These are phyloP conservation scores for Corythoichthys haematopterus DNA, from an alignment of 2,113 vertebrate species.

Conservation along the genomic window DNA sequence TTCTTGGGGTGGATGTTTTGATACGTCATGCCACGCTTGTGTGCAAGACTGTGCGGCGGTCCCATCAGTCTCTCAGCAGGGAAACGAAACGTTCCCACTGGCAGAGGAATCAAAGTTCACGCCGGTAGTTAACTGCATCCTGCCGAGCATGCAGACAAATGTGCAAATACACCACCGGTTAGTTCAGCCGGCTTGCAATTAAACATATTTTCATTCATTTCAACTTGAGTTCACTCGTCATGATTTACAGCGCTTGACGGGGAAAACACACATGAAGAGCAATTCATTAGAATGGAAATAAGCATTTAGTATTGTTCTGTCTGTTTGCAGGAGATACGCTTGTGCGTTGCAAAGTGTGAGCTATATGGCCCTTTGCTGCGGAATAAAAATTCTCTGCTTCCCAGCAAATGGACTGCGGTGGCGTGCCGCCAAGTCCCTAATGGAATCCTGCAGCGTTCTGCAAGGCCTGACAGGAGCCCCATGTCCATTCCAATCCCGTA, in stretches of 20 bases:
- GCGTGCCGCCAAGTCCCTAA: conserved; percentile 67
- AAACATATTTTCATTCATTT: conserved; percentile 14
- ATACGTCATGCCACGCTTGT: conserved; percentile 32
- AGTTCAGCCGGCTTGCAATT: conserved; percentile 16
- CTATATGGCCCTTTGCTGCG: conserved; percentile 61
- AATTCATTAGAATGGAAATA: conserved; percentile 61
- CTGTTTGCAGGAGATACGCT: conserved; percentile 68
- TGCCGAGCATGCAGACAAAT: conserved; percentile 24
- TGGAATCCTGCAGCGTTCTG: conserved; percentile 73
- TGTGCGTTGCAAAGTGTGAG: conserved; percentile 52
- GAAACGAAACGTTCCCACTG: conserved; percentile 56
- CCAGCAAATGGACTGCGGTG: conserved; percentile 70
- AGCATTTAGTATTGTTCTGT: conserved; percentile 63
- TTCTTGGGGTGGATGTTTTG: conserved; percentile 25
- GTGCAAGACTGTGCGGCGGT: conserved; percentile 59
- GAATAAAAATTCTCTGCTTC: conserved; percentile 72
- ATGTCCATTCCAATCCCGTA: conserved; percentile 68
- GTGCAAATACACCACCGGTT: background rate
- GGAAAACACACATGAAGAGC: conserved; percentile 42
- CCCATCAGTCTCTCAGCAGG: conserved; percentile 63
- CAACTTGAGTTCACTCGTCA: conserved; percentile 27
- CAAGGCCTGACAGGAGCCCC: conserved; percentile 63
- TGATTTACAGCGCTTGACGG: conserved; percentile 28
- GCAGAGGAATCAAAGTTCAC: conserved; percentile 58
- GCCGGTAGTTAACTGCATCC: conserved; percentile 45